phyloP scores from a whole-genome alignment of 2,888 invertebrate species.

The Mayetiola destructor region DNA sequence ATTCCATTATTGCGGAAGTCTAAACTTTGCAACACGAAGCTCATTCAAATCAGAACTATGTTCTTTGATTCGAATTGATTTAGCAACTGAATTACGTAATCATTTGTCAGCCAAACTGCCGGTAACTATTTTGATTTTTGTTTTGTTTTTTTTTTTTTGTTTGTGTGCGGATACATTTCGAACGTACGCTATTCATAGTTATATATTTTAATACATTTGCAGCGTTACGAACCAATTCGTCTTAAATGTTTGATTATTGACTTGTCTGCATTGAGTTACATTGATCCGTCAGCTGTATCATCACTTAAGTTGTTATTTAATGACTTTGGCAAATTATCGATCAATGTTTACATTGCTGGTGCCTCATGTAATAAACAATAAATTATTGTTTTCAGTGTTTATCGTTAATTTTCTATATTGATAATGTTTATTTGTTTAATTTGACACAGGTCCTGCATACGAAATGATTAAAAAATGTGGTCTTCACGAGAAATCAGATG shows the following conservation, averaged over 20 bases:
- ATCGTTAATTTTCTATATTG: background rate
- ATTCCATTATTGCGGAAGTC: conserved; percentile 45
- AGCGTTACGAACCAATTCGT: conserved; percentile 16
- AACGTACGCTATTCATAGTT: background rate
- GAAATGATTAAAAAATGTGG: conserved; percentile 32
- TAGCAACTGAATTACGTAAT: conserved; percentile 18
- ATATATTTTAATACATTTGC: conserved; percentile 1
- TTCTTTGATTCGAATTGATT: conserved; percentile 17
- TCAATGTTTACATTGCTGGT: conserved; percentile 38
- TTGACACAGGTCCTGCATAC: conserved; percentile 26
- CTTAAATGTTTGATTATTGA: conserved; percentile 38
- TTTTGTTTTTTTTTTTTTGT: no score
- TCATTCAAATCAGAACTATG: conserved; percentile 30
- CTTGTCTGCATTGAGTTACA: conserved; percentile 42
- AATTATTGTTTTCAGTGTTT: background rate
- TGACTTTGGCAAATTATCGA: conserved; percentile 37
- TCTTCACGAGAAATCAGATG: conserved; percentile 25
- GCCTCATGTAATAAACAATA: conserved; percentile 36
- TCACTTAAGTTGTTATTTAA: conserved; percentile 35
- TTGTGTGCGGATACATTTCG: no score
- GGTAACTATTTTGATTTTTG: no score
- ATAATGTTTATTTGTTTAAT: background rate
- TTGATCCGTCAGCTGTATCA: conserved; percentile 43
- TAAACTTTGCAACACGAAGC: conserved; percentile 44
- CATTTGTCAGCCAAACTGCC: background rate